Conservation (phyloP, 2,113 vertebrate species). For the Osmerus eperlanus region DNA sequence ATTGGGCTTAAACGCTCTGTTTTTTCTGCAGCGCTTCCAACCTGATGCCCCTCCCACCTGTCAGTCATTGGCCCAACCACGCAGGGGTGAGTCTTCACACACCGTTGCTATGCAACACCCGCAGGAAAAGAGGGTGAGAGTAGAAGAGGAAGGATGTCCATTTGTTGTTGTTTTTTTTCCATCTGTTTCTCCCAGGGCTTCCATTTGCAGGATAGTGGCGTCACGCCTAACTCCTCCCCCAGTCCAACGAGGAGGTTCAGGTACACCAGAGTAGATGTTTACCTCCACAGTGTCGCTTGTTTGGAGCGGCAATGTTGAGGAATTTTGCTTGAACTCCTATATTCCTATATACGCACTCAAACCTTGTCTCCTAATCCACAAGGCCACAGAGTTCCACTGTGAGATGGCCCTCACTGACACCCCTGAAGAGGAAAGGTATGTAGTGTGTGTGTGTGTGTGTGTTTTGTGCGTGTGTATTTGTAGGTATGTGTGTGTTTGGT, state of each 20-base stretch:
- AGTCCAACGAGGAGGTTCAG: constrained; percentile 74
- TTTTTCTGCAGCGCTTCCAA: constrained; percentile 56
- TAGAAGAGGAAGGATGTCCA: background rate
- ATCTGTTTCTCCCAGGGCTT: constrained; percentile 56
- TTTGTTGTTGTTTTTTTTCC: background rate
- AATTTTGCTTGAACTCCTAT: too few relatives aligned
- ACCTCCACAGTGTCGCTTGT: background rate
- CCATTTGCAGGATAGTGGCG: constrained; percentile 66
- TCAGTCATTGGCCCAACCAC: constrained; percentile 67
- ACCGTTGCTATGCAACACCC: background rate
- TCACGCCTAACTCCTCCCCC: constrained; percentile 76
- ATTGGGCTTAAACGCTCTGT: background rate
- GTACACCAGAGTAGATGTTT: constrained; percentile 25
- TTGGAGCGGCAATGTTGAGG: too few relatives aligned
- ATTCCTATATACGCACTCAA: background rate
- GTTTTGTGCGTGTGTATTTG: background rate
- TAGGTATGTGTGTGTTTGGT: background rate
- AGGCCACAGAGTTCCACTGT: constrained; percentile 65
- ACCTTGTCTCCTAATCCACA: constrained; percentile 9
- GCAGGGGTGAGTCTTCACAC: constrained; percentile 57
- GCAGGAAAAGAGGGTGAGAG: background rate
- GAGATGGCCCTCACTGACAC: constrained; percentile 64
- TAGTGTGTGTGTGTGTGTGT: constrained; percentile 6
- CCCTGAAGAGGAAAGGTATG: constrained; percentile 76
- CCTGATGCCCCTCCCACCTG: constrained; percentile 58